Evolutionary conservation across 1,140 invertebrate genomes (phyloP).

Genomic region (Andricus grossulariae): DNA sequence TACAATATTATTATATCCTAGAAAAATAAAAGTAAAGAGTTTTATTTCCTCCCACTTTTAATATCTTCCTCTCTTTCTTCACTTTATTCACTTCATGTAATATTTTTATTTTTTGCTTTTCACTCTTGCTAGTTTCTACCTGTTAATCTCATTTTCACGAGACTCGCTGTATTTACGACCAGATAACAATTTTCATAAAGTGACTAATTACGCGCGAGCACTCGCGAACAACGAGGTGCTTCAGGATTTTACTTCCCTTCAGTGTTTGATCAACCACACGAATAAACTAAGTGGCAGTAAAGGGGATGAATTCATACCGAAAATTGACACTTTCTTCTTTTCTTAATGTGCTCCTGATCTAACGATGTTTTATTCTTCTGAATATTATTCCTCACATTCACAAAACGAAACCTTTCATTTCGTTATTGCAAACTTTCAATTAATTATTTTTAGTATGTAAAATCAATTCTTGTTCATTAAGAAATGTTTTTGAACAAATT

Average conservation of each 20-base stretch:
- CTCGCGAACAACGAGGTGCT: slow-evolving; percentile 10
- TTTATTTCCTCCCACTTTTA: no score
- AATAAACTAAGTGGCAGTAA: slow-evolving; percentile 16
- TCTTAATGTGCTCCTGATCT: neutral
- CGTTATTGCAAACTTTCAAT: no score
- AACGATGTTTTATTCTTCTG: neutral
- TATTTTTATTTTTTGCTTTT: neutral
- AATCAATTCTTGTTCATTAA: no score
- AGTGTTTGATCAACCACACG: neutral
- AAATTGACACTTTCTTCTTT: slow-evolving; percentile 15
- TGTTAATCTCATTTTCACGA: neutral
- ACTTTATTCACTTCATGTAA: no score
- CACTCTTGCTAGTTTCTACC: neutral
- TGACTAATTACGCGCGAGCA: slow-evolving; percentile 21
- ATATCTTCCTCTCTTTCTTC: no score
- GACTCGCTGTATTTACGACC: slow-evolving; percentile 8
- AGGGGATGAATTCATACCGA: slow-evolving; percentile 7
- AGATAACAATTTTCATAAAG: slow-evolving; percentile 19
- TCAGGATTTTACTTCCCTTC: neutral
- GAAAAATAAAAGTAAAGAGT: no score
- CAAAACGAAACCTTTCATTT: no score
- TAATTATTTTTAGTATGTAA: no score
- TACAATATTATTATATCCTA: no score
- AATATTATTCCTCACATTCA: neutral
- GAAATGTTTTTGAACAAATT: no score